phyloP scores from a whole-genome alignment of 2,888 invertebrate species.

The Meliscaeva auricollis region DNA sequence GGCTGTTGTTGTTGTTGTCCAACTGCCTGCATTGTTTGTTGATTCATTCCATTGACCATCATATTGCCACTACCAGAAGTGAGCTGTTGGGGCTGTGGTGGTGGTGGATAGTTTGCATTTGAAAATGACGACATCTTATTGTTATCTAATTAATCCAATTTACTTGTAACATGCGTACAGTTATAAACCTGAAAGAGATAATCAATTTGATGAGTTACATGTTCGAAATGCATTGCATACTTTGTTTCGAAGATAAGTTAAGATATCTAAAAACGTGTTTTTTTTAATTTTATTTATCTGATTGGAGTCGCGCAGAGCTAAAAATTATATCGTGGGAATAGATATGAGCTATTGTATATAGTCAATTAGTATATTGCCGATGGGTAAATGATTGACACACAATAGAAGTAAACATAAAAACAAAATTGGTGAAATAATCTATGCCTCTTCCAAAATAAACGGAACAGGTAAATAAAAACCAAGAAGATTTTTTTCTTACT shows the following conservation, averaged over 20 bases:
- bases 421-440: too few species aligned
- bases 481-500: too few species aligned
- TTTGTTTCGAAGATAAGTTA: constrained; percentile 22
- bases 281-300: not conserved
- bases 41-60: constrained; percentile 79
- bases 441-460: too few species aligned
- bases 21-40: constrained; percentile 62
- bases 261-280: not conserved
- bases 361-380: not conserved
- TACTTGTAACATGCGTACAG: constrained; percentile 61
- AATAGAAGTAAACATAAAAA: too few species aligned
- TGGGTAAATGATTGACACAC: too few species aligned
- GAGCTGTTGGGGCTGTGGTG: constrained; percentile 68
- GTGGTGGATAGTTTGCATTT: constrained; percentile 77
- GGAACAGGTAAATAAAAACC: too few species aligned
- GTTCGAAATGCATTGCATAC: constrained; percentile 21
- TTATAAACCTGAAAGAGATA: constrained; percentile 40
- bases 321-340: not conserved
- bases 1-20: constrained; percentile 65
- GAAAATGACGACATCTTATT: constrained; percentile 78
- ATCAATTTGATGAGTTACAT: constrained; percentile 16
- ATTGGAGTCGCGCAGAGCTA: constrained; percentile 28
- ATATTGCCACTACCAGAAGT: constrained; percentile 75
- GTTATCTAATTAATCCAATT: constrained; percentile 52
- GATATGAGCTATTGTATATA: not conserved